Percentiles rank a stretch among this genome's conserved stretches.
Conservation (phyloP, 2,113 vertebrate species). For the Leucopsar rothschildi region DNA sequence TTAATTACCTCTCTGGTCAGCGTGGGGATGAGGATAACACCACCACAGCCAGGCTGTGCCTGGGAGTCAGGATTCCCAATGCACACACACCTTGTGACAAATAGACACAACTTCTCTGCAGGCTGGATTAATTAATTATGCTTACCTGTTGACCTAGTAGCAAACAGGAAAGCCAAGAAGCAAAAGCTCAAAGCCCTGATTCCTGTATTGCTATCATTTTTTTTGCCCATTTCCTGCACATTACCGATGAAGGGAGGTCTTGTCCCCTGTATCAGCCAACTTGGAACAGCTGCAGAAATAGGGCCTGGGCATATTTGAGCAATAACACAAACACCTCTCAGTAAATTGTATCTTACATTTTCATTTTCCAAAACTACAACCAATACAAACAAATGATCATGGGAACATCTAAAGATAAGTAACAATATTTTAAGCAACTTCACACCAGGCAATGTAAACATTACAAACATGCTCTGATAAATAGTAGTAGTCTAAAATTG, state of each 20-base stretch:
- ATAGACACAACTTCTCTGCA: background rate
- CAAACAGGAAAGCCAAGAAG: background rate
- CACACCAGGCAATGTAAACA: background rate
- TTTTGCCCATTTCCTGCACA: background rate
- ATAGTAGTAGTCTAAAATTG: background rate
- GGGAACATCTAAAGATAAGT: background rate
- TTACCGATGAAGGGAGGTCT: background rate
- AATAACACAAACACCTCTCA: fast-evolving
- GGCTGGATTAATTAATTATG: background rate
- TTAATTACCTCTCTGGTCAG: background rate
- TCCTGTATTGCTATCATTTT: background rate
- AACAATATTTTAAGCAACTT: background rate
- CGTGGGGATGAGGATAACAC: fast-evolving
- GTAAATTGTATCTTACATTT: background rate
- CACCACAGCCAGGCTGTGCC: background rate
- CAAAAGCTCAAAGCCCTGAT: background rate
- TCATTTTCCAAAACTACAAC: background rate
- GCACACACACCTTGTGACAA: fast-evolving
- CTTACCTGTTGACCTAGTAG: background rate
- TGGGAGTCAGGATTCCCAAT: background rate
- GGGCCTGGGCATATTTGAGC: background rate
- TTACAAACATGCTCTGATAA: background rate
- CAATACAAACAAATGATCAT: background rate
- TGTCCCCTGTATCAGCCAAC: background rate
- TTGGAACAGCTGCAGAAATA: background rate